Base-by-base conservation (phyloP, 1,140 invertebrate species). In the Popillia japonica region DNA sequence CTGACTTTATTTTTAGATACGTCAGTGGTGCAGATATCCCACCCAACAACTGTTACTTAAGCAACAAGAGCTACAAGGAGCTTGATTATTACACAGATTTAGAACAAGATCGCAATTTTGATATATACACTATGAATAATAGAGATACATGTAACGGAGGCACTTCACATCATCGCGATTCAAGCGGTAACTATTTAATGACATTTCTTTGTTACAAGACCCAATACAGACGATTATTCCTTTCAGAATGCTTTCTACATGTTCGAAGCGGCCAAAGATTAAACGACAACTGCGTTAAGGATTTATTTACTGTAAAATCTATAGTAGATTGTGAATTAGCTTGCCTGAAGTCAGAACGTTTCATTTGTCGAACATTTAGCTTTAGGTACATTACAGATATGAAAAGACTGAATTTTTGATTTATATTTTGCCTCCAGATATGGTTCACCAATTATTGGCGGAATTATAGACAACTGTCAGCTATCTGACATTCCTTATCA, bases 221-320 rank as follows among this genome's bases (percentile, higher is more conserved):
- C 55, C 8, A 3, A 9, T 7, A 41, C 22, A 23, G 0, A 34
- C 27, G 4, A 34, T 2, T 34, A 9, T 40, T 34, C 3, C 55
- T 88, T 88, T 61, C 85, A 94, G 94, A 95, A 85, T 95, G 94
- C 85, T 95, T 95, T 84, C 93, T 93, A 90, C 90, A 94, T 68
- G 91, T 94, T 0, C 89, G 93, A 42, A 94, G 92, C 79, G 93
- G 92, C 4, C 90, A 92, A 3, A 87, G 90, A 20, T 90, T 95
- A 72, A 90, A 90, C 40, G 88, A 90, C 14, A 85, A 87, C 0
- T 89, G 93, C 1, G 89, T 91, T 0, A 89, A 90, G 40, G 91
- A 92, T 34, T 90, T 92, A 0, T 83, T 93, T 0, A 90, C 89
- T 0, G 92, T 92, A 2, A 87, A 91, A 2, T 91, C 91, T 2